phyloP scores from a whole-genome alignment of 1,140 invertebrate genomes.

The Diabrotica undecimpunctata region DNA sequence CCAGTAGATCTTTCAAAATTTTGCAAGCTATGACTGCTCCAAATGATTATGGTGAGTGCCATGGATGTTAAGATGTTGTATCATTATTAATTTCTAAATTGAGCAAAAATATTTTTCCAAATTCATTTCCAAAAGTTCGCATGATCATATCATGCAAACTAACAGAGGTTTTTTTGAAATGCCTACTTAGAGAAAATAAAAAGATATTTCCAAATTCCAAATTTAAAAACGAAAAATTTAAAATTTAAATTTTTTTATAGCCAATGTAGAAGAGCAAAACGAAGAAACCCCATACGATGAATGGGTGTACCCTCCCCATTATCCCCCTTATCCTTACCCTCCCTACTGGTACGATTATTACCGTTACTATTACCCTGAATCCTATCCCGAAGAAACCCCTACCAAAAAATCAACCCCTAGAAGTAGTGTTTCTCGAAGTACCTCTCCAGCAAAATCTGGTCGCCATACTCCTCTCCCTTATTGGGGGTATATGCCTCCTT shows the following conservation, averaged over 20 bases:
- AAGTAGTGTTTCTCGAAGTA: neutral
- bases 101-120: constrained; percentile 9
- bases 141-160: constrained; percentile 5
- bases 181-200: neutral
- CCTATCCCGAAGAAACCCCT: constrained; percentile 11
- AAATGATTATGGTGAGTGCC: constrained; percentile 42
- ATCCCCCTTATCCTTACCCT: constrained; percentile 38
- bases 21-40: constrained; percentile 75
- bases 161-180: neutral
- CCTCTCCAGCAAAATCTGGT: neutral
- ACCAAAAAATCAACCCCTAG: constrained; percentile 15
- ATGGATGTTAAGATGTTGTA: neutral
- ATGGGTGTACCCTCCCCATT: constrained; percentile 40
- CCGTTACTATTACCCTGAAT: constrained; percentile 22
- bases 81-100: neutral
- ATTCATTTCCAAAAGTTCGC: constrained; percentile 7
- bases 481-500: constrained; percentile 32
- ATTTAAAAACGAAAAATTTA: neutral
- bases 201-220: neutral
- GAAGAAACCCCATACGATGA: constrained; percentile 41
- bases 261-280: constrained; percentile 39
- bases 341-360: constrained; percentile 39
- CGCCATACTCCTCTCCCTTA: constrained; percentile 25
- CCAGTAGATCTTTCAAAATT: constrained; percentile 80
- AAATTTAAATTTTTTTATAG: constrained; percentile 41